phyloP scores from a whole-genome alignment of 2,113 vertebrate species.

The Pionites leucogaster region DNA sequence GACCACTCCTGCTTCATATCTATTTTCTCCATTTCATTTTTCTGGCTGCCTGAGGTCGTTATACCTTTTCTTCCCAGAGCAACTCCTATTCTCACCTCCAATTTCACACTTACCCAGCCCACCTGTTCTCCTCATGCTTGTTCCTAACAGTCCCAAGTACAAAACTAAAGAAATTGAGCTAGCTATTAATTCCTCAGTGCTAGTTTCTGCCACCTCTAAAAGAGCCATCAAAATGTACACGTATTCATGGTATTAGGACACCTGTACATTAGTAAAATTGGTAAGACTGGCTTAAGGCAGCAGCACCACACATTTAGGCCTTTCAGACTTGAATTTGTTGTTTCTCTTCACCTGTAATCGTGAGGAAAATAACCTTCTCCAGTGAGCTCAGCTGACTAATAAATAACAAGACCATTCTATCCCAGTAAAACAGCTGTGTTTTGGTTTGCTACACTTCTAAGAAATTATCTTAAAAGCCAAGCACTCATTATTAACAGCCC shows the following conservation, averaged over 20 bases:
- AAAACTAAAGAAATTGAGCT: background rate
- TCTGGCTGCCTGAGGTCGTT: background rate
- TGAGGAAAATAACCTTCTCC: background rate
- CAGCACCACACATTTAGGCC: background rate
- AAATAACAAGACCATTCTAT: background rate
- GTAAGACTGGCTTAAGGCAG: background rate
- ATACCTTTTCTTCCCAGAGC: background rate
- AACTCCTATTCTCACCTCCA: background rate
- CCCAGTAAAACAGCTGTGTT: background rate
- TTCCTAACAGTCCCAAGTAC: background rate
- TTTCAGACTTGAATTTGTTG: background rate
- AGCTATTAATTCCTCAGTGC: background rate
- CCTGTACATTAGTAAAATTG: background rate
- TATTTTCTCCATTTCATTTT: background rate
- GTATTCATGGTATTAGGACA: background rate
- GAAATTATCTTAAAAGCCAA: background rate
- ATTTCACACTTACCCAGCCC: background rate
- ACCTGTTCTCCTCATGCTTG: background rate
- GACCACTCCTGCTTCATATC: background rate
- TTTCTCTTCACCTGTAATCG: background rate
- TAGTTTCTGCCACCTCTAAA: background rate
- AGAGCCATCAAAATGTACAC: fast-evolving
- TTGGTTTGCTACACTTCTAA: background rate
- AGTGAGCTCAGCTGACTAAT: background rate
- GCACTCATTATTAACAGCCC: background rate